A percentile compares a stretch with the other conserved stretches of the same genome.
phyloP scores from a whole-genome alignment of 2,113 vertebrate genomes.

The Anthoscopus minutus region DNA sequence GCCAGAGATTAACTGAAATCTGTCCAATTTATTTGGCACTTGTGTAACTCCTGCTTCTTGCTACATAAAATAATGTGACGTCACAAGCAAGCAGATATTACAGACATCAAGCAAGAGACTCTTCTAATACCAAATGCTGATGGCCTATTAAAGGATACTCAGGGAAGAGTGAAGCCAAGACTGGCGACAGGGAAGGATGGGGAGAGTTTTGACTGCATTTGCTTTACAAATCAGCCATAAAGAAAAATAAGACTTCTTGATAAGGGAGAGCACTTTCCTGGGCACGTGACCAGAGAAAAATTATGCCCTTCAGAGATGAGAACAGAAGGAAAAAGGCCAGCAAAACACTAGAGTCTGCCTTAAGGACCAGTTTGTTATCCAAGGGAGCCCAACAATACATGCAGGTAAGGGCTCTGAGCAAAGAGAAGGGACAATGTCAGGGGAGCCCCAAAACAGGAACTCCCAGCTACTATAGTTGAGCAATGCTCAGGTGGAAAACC shows the following conservation, averaged over 20 bases:
- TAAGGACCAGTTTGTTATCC: neutral
- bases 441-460: neutral
- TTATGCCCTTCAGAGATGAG: neutral
- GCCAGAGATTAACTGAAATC: neutral
- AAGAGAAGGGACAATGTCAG: neutral
- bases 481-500: neutral
- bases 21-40: neutral
- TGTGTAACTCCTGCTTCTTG: neutral
- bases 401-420: neutral
- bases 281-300: accelerated
- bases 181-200: neutral
- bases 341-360: neutral
- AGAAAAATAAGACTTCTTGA: neutral
- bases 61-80: neutral
- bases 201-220: neutral
- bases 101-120: neutral
- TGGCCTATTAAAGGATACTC: neutral
- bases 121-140: neutral
- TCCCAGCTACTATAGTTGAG: accelerated
- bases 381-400: neutral
- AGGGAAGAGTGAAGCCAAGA: neutral
- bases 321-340: neutral
- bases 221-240: neutral
- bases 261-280: neutral
- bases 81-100: neutral